Percentiles rank a stretch among this genome's conserved stretches.
Evolutionary conservation across 2,888 invertebrate species (phyloP).

Genomic region (Acleris emargana): DNA sequence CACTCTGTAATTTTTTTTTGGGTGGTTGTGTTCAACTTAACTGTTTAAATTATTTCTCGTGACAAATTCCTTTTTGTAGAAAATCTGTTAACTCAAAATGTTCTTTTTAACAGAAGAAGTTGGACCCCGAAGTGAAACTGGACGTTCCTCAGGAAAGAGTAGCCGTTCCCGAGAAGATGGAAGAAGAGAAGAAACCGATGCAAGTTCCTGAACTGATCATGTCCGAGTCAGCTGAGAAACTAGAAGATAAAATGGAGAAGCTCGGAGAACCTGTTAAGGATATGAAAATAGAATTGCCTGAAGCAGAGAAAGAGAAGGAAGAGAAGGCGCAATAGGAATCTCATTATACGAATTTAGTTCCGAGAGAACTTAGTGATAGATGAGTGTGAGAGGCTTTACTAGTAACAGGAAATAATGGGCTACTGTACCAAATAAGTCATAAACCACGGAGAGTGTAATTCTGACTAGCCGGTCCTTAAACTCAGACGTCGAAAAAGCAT

Average conservation of each 20-base stretch:
- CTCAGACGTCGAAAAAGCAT: slow-evolving; percentile 19
- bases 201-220: slow-evolving; percentile 76
- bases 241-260: slow-evolving; percentile 50
- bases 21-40: too few species aligned
- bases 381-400: slow-evolving; percentile 39
- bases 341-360: slow-evolving; percentile 39
- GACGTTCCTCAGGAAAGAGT: slow-evolving; percentile 54
- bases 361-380: slow-evolving; percentile 36
- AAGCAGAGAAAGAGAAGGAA: slow-evolving; percentile 21
- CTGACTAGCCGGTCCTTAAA: slow-evolving; percentile 26
- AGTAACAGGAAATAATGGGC: slow-evolving; percentile 52
- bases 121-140: slow-evolving; percentile 52
- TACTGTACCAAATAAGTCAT: slow-evolving; percentile 76
- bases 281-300: slow-evolving; percentile 39
- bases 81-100: background rate
- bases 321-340: slow-evolving; percentile 32
- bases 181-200: slow-evolving; percentile 54
- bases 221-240: slow-evolving; percentile 63
- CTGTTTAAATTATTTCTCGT: background rate
- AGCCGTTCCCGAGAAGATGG: slow-evolving; percentile 46
- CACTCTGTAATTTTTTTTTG: too few species aligned
- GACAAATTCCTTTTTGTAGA: background rate
- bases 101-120: slow-evolving; percentile 50
- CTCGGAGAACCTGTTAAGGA: slow-evolving; percentile 39
- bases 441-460: slow-evolving; percentile 39